Percentiles rank a stretch among this genome's conserved stretches.
phyloP scores from a whole-genome alignment of 2,113 vertebrate species.

The Melozone crissalis region DNA sequence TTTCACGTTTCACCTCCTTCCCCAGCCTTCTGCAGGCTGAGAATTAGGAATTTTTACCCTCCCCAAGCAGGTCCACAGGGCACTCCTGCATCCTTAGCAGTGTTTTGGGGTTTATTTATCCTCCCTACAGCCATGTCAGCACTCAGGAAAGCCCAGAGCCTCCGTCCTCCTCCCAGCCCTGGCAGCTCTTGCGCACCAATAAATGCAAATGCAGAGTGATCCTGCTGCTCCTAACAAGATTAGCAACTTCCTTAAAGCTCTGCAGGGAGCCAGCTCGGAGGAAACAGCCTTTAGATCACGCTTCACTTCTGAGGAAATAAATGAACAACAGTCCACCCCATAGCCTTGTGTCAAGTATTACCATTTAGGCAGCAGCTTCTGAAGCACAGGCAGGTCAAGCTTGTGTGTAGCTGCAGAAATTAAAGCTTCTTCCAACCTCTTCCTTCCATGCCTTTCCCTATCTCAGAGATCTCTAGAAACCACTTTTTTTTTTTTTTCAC shows the following conservation, averaged over 20 bases:
- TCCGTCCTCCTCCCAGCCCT: neutral
- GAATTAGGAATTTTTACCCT: neutral
- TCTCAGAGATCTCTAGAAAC: rapidly evolving
- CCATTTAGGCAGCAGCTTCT: neutral
- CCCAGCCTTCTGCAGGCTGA: neutral
- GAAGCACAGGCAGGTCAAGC: neutral
- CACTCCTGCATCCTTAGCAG: neutral
- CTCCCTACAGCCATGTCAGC: rapidly evolving
- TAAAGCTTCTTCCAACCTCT: neutral
- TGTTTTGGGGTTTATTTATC: rapidly evolving
- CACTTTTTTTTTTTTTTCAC: neutral
- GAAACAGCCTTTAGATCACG: neutral
- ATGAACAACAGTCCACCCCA: neutral
- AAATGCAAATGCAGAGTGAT: neutral
- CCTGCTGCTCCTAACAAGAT: slow-evolving; percentile 46
- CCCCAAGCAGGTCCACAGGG: neutral
- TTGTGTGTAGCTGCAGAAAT: neutral
- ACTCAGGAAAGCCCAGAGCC: neutral
- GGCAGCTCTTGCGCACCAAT: neutral
- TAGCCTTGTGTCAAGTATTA: neutral
- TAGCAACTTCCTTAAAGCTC: slow-evolving; percentile 46
- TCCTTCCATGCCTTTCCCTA: rapidly evolving
- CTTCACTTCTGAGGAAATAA: neutral
- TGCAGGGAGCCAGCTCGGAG: neutral
- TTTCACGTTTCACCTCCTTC: rapidly evolving